Evolutionary conservation across 2,888 invertebrate genomes (phyloP), one percentile per base, ranked within the genome.

Genomic region (Acanthoscelides obtectus): DNA sequence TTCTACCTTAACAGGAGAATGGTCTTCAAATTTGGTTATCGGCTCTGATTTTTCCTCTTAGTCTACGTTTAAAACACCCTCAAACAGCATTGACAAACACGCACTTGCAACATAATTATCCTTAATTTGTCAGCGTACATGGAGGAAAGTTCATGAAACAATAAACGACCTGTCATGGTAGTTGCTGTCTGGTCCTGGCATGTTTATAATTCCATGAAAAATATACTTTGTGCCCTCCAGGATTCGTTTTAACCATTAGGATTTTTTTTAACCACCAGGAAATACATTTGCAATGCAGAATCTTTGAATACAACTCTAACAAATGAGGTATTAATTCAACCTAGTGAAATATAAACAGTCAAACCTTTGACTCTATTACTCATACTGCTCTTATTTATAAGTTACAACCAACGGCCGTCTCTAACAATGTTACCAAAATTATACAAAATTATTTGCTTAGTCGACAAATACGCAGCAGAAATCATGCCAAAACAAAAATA

Each of bases 61-160:
- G 6, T 45, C 1, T 45, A 12, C 8, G 45, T 4, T n/a, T 45
- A 12, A 4, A 45, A 12, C 45, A 45, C 12, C 12, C 1, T 12
- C 45, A 6, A 45, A 12, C 45, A 6, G 17, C 12, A 45, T 45
- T 45, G 45, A 45, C 45, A 45, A 12, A 45, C 6, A 17, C 45
- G 17, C 45, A 45, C 6, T 45, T 45, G 3, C 17, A 45, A 45
- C 45, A 45, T 69, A 71, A 69, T 71, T 71, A 71, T 21, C 63
- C 20, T 66, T 71, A 71, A 71, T 71, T 71, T 71, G 71, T 66
- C 71, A 71, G 69, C 66, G 22, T 66, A 71, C 71, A 69, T 69
- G 71, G 66, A 66, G 71, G 69, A 71, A 71, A 69, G 71, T 69
- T 66, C 69, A 71, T 71, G 66, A 71, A 71, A 71, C 66, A 71